A percentile compares a stretch with the other conserved stretches of the same genome.
phyloP scores from a whole-genome alignment of 2,888 invertebrate genomes.

The Geophilus truncorum region DNA sequence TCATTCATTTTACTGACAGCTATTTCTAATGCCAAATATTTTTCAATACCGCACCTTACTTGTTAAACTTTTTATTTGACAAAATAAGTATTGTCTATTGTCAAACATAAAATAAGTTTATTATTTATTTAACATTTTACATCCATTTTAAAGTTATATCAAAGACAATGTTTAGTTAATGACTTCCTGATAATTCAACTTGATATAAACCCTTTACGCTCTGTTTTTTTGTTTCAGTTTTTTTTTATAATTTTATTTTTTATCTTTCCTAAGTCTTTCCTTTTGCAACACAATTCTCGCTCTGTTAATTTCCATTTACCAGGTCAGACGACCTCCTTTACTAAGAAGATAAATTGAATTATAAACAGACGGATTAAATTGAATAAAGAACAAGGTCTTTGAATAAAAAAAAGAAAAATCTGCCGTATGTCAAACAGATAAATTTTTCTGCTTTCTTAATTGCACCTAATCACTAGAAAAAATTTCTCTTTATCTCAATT shows the following conservation, averaged over 20 bases:
- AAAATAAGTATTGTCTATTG: no score
- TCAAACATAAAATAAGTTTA: no score
- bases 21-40: no score
- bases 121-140: no score
- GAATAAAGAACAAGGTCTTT: not conserved
- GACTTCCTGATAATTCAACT: conserved; percentile 19
- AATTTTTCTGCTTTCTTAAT: not conserved
- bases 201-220: conserved; percentile 13
- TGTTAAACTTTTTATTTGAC: no score
- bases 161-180: not conserved
- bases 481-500: not conserved
- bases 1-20: no score
- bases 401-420: not conserved
- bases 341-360: not conserved
- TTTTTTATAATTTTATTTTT: not conserved
- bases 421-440: not conserved
- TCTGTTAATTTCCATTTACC: conserved; percentile 21
- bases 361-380: conserved; percentile 9
- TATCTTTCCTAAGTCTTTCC: not conserved
- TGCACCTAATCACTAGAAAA: not conserved
- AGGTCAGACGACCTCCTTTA: not conserved
- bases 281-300: conserved; percentile 1
- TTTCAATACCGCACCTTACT: no score
- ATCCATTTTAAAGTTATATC: no score
- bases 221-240: not conserved